Evolutionary conservation across 2,888 invertebrate genomes (phyloP).

Genomic region (Philopedon plagiatum): DNA sequence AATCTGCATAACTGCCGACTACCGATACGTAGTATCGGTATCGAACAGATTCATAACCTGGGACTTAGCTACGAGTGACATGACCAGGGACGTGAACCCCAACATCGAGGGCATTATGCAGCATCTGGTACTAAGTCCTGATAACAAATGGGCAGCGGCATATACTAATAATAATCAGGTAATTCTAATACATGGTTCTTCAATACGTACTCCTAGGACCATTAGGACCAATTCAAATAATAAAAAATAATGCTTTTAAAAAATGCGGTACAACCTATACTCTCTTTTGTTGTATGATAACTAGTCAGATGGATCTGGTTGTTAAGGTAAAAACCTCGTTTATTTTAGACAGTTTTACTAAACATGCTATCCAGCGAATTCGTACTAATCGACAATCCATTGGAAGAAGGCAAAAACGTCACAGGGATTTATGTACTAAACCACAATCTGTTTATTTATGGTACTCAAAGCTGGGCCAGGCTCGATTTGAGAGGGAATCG

Average conservation of each 20-base stretch:
- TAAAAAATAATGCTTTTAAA: too few relatives aligned
- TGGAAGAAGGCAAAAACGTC: slow-evolving; percentile 78
- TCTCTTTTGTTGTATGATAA: too few relatives aligned
- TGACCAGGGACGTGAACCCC: slow-evolving; percentile 93
- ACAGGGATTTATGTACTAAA: slow-evolving; percentile 78
- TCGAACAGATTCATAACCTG: slow-evolving; percentile 98
- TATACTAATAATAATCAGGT: slow-evolving; percentile 95
- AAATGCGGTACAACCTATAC: too few relatives aligned
- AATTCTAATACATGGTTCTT: slow-evolving; percentile 3
- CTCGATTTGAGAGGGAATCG: slow-evolving; percentile 85
- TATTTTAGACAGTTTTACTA: slow-evolving; percentile 82
- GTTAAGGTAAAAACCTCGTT: too few relatives aligned
- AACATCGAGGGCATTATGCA: slow-evolving; percentile 97
- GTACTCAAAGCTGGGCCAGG: slow-evolving; percentile 81
- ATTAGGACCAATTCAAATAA: too few relatives aligned
- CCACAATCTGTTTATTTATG: slow-evolving; percentile 83
- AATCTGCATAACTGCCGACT: slow-evolving; percentile 90
- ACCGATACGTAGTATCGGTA: slow-evolving; percentile 94
- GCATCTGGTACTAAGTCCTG: slow-evolving; percentile 90
- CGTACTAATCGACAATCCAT: slow-evolving; percentile 87
- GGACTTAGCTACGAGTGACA: slow-evolving; percentile 95
- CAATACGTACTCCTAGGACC: not conserved
- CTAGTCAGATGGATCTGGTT: too few relatives aligned
- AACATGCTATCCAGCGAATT: slow-evolving; percentile 96
- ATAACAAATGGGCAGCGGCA: slow-evolving; percentile 96